phyloP scores from a whole-genome alignment of 1,140 invertebrate genomes.

The Triops cancriformis region DNA sequence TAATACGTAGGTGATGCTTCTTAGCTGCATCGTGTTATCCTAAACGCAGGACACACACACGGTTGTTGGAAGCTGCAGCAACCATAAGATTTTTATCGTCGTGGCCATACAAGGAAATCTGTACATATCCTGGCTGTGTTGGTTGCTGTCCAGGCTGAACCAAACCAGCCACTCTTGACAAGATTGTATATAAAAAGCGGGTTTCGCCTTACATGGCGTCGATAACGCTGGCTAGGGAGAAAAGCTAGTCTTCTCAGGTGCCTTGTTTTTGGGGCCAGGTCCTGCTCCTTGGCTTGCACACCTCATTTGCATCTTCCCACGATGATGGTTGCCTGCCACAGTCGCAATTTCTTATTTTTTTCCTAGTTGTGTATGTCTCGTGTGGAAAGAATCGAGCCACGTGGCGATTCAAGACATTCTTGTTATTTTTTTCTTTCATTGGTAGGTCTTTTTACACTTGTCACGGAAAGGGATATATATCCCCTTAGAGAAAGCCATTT shows the following conservation, averaged over 20 bases:
- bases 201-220: background rate
- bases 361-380: background rate
- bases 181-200: background rate
- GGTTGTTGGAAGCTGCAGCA: background rate
- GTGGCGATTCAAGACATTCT: background rate
- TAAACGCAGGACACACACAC: background rate
- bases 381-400: background rate
- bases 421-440: background rate
- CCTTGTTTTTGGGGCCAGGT: background rate
- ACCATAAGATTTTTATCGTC: background rate
- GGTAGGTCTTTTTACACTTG: too few relatives aligned
- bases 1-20: background rate
- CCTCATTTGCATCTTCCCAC: constrained; percentile 9
- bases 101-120: background rate
- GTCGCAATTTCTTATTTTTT: background rate
- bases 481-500: background rate
- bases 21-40: background rate
- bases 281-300: background rate
- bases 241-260: background rate
- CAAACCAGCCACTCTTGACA: constrained; percentile 1
- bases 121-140: background rate
- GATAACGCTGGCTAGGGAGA: background rate
- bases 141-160: background rate
- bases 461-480: too few relatives aligned
- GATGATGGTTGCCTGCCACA: background rate